Conservation (phyloP, 2,113 vertebrate genomes). For the Nannobrachium achirus region DNA sequence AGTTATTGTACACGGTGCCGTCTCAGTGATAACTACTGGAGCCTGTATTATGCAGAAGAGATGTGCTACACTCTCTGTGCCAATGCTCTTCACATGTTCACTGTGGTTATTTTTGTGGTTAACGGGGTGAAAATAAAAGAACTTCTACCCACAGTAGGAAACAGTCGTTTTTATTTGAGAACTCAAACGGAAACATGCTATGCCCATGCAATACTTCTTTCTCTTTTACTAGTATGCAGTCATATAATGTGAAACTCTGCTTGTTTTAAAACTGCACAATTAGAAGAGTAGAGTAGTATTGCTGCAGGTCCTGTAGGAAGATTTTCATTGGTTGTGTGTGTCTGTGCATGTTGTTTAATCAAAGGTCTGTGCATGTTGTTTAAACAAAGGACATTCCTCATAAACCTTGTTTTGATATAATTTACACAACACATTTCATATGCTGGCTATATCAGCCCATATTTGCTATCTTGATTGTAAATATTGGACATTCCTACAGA, state of each 20-base stretch:
- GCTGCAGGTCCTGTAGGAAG: background rate
- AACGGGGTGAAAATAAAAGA: constrained; percentile 12
- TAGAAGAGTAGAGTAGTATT: background rate
- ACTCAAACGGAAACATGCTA: constrained; percentile 3
- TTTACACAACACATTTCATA: too few relatives aligned
- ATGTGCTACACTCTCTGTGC: too few relatives aligned
- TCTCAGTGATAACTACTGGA: constrained; percentile 45
- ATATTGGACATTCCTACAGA: too few relatives aligned
- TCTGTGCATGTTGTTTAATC: background rate
- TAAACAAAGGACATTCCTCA: too few relatives aligned
- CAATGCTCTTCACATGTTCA: too few relatives aligned
- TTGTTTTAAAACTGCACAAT: background rate
- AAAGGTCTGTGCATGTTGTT: background rate
- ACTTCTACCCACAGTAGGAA: constrained; percentile 46
- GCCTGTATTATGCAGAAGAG: constrained; percentile 30
- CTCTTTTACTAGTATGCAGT: constrained; percentile 2
- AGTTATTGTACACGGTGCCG: constrained; percentile 25
- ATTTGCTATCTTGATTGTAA: too few relatives aligned
- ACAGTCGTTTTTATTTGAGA: constrained; percentile 25
- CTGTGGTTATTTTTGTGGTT: too few relatives aligned
- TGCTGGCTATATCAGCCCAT: too few relatives aligned
- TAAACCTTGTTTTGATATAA: too few relatives aligned
- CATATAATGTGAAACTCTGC: background rate
- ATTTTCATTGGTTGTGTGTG: background rate
- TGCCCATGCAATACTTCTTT: background rate